These are phyloP conservation scores for Ophthalmolycus amberensis DNA, from an alignment of 2,113 vertebrate species.

Conservation along the genomic window DNA sequence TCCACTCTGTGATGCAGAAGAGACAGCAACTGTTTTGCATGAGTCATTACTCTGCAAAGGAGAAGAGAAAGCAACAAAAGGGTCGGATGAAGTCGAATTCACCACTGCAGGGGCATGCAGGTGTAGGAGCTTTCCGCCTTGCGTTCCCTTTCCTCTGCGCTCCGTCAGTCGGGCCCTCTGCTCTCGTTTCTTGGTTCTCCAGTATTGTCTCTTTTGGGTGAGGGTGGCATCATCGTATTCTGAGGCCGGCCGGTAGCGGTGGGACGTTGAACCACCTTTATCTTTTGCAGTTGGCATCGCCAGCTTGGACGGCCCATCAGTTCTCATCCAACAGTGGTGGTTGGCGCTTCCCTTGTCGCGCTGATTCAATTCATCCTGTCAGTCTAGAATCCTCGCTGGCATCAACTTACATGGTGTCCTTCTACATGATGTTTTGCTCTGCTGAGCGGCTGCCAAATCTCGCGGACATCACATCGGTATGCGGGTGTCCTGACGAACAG, in stretches of 20 bases:
- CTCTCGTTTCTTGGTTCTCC: constrained; percentile 85
- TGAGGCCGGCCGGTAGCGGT: constrained; percentile 76
- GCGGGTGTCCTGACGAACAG: constrained; percentile 43
- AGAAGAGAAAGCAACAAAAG: constrained; percentile 25
- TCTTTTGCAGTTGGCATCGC: constrained; percentile 74
- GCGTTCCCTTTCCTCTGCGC: constrained; percentile 45
- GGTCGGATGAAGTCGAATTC: constrained; percentile 18
- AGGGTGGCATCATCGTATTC: constrained; percentile 80
- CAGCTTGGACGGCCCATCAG: constrained; percentile 53
- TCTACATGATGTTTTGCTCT: background rate
- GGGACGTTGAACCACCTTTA: constrained; percentile 56
- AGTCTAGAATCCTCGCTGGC: constrained; percentile 5
- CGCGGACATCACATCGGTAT: constrained; percentile 44
- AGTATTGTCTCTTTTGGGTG: constrained; percentile 84
- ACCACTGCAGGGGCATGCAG: background rate
- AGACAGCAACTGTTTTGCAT: constrained; percentile 19
- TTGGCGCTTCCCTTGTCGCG: constrained; percentile 5
- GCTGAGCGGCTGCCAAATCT: constrained; percentile 26
- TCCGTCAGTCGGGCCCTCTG: constrained; percentile 81
- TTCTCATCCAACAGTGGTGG: constrained; percentile 42
- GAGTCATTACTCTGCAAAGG: constrained; percentile 49
- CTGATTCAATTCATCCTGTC: constrained; percentile 34
- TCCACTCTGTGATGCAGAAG: constrained; percentile 18
- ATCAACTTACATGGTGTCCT: constrained; percentile 1
- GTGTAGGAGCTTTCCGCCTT: constrained; percentile 16